phyloP scores from a whole-genome alignment of 2,888 invertebrate species.

The Leptopterna dolabrata region DNA sequence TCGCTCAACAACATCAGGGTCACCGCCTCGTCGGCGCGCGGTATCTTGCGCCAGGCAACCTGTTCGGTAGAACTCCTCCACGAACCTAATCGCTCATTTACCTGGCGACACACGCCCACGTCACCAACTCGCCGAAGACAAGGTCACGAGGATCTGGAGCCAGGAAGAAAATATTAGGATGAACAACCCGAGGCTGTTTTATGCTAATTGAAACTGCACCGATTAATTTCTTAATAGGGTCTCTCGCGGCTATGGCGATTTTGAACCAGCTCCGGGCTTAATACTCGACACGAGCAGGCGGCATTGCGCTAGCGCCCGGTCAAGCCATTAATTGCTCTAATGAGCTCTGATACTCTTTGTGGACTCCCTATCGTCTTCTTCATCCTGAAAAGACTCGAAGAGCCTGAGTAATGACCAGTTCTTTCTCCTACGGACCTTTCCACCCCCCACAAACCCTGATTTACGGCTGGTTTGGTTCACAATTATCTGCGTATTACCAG shows the following conservation, averaged over 20 bases:
- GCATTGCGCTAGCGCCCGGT: not conserved
- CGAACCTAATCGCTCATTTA: not conserved
- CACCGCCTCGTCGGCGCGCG: conserved; percentile 39
- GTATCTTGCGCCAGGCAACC: conserved; percentile 9
- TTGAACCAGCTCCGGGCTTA: not conserved
- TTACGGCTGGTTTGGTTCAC: conserved; percentile 17
- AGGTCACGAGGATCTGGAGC: conserved; percentile 5
- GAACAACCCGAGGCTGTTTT: not conserved
- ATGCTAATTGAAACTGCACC: conserved; percentile 23
- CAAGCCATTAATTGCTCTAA: conserved; percentile 33
- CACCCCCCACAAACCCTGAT: conserved; percentile 36
- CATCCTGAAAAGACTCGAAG: not conserved
- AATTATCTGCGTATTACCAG: conserved; percentile 28
- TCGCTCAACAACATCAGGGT: conserved; percentile 4
- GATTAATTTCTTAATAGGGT: conserved; percentile 31
- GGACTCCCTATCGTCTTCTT: not conserved
- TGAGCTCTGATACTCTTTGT: conserved; percentile 24
- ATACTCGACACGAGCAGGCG: not conserved
- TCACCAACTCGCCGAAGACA: not conserved
- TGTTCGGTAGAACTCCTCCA: conserved; percentile 9
- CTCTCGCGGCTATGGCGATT: not conserved
- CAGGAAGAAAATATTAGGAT: not conserved
- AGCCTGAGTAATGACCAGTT: conserved; percentile 24
- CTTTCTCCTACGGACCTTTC: not conserved
- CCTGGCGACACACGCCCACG: not conserved